These are phyloP conservation scores for Indicator maculatus DNA, from an alignment of 2,113 vertebrate genomes.

Conservation along the genomic window DNA sequence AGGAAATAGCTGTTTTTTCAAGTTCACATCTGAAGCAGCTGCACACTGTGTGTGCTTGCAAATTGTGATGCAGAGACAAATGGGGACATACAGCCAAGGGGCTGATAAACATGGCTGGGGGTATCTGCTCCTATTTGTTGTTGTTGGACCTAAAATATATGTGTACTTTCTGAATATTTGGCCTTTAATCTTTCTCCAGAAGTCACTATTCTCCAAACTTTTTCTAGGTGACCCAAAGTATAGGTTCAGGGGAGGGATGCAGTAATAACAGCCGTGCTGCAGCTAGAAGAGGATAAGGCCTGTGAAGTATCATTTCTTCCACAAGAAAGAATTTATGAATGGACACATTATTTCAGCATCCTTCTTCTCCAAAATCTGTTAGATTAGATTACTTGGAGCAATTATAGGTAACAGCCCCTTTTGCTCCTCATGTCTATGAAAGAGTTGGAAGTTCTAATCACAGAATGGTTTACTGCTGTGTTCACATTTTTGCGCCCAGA, in stretches of 20 bases:
- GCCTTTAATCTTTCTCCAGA: not conserved
- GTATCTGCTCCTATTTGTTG: fast-evolving
- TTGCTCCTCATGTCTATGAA: fast-evolving
- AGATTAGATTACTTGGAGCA: not conserved
- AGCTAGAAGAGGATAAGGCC: not conserved
- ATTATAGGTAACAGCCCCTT: not conserved
- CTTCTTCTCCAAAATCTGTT: not conserved
- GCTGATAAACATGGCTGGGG: not conserved
- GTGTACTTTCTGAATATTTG: not conserved
- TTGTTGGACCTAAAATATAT: fast-evolving
- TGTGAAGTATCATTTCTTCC: not conserved
- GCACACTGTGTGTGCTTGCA: not conserved
- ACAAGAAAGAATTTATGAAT: not conserved
- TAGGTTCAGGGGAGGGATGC: not conserved
- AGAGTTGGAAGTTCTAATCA: not conserved
- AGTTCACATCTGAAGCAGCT: not conserved
- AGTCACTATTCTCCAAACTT: not conserved
- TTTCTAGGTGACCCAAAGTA: not conserved
- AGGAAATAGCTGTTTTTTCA: not conserved
- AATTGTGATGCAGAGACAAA: not conserved
- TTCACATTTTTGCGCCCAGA: not conserved
- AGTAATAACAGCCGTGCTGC: fast-evolving
- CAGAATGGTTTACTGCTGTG: not conserved
- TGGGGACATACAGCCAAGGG: fast-evolving
- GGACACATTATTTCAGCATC: not conserved